phyloP scores from a whole-genome alignment of 2,113 vertebrate genomes.

The Catagonus wagneri region DNA sequence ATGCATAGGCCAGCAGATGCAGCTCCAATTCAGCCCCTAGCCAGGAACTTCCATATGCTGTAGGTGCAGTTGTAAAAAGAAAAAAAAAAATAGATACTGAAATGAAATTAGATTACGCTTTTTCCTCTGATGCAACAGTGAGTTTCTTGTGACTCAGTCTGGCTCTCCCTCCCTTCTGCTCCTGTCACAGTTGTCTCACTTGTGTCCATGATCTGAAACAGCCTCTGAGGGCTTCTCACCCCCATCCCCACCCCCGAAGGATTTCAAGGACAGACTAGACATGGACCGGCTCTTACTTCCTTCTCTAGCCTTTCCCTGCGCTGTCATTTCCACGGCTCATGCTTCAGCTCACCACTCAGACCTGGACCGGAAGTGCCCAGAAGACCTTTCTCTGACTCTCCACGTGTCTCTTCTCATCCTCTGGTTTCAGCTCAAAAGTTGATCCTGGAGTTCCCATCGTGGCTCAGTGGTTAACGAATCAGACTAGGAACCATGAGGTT shows the following conservation, averaged over 20 bases:
- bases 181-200: neutral
- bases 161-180: neutral
- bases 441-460: too few relatives aligned
- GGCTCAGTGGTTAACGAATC: too few relatives aligned
- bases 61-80: too few relatives aligned
- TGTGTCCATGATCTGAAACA: neutral
- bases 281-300: neutral
- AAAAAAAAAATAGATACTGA: too few relatives aligned
- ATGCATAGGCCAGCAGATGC: too few relatives aligned
- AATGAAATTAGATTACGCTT: neutral
- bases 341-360: too few relatives aligned
- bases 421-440: neutral
- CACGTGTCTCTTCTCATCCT: neutral
- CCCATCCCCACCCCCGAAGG: neutral
- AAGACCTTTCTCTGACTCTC: neutral
- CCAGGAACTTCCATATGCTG: too few relatives aligned
- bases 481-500: too few relatives aligned
- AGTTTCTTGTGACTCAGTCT: neutral
- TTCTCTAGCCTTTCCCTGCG: neutral
- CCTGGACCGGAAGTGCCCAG: accelerated
- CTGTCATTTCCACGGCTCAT: too few relatives aligned
- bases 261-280: neutral
- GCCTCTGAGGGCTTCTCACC: neutral
- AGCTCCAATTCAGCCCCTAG: too few relatives aligned
- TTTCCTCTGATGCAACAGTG: neutral